These are phyloP conservation scores for Macaria notata DNA, from an alignment of 2,888 invertebrate species.

Conservation along the genomic window DNA sequence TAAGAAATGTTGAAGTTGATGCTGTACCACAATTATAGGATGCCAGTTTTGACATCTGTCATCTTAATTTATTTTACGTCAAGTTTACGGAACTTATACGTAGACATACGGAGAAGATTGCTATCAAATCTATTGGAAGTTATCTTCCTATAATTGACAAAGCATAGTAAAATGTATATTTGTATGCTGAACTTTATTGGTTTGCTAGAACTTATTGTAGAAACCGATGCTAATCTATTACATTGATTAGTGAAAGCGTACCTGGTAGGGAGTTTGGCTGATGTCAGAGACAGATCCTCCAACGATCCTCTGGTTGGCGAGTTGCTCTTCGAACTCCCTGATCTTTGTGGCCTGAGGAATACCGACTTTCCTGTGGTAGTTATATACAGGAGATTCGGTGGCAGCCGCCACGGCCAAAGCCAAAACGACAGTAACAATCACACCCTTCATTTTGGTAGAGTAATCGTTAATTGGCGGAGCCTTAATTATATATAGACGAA, in stretches of 20 bases:
- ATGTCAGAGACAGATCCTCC: constrained; percentile 50
- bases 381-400: constrained; percentile 37
- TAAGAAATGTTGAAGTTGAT: too few species aligned
- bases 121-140: too few species aligned
- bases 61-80: too few species aligned
- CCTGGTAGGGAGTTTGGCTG: constrained; percentile 55
- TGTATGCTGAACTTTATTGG: too few species aligned
- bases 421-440: constrained; percentile 36
- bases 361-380: constrained; percentile 53
- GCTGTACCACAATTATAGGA: too few species aligned
- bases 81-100: too few species aligned
- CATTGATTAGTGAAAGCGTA: constrained; percentile 23
- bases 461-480: constrained; percentile 1
- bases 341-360: constrained; percentile 49
- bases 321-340: constrained; percentile 41
- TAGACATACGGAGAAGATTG: too few species aligned
- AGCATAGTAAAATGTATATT: too few species aligned
- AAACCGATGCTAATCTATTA: too few species aligned
- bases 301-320: constrained; percentile 44
- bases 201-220: too few species aligned
- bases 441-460: constrained; percentile 38
- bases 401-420: constrained; percentile 39
- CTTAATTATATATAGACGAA: constrained; percentile 15
- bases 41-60: too few species aligned
- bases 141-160: too few species aligned